phyloP scores from a whole-genome alignment of 2,113 vertebrate genomes.

The Callaeas wilsoni region DNA sequence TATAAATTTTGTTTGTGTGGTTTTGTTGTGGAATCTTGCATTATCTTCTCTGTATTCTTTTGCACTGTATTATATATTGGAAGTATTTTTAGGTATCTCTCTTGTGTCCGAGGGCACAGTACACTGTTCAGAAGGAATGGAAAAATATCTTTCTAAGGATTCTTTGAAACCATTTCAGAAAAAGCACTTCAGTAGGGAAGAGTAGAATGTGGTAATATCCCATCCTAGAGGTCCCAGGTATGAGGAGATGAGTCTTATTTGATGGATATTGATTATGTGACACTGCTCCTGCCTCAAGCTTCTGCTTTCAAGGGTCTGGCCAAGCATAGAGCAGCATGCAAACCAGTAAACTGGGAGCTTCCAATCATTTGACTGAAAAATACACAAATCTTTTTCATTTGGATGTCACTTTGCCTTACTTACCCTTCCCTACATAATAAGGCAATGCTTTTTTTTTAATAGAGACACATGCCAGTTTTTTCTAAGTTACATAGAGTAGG shows the following conservation, averaged over 20 bases:
- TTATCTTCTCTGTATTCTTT: neutral
- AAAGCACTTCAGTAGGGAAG: neutral
- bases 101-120: rapidly evolving
- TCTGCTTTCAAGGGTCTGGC: neutral
- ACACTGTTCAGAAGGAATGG: neutral
- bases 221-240: neutral
- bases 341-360: neutral
- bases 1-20: neutral
- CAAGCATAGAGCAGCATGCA: neutral
- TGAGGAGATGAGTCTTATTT: neutral
- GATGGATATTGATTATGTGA: neutral
- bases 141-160: neutral
- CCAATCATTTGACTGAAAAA: neutral
- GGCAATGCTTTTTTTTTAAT: neutral
- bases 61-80: neutral
- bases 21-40: neutral
- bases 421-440: neutral
- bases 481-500: neutral
- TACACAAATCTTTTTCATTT: neutral
- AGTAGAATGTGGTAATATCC: neutral
- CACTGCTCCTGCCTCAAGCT: neutral
- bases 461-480: neutral
- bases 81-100: neutral
- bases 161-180: neutral
- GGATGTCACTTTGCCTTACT: neutral